Percentiles rank a stretch among this genome's conserved stretches.
Evolutionary conservation across 2,888 invertebrate genomes (phyloP).

Genomic region (Trichopoda pennipes): DNA sequence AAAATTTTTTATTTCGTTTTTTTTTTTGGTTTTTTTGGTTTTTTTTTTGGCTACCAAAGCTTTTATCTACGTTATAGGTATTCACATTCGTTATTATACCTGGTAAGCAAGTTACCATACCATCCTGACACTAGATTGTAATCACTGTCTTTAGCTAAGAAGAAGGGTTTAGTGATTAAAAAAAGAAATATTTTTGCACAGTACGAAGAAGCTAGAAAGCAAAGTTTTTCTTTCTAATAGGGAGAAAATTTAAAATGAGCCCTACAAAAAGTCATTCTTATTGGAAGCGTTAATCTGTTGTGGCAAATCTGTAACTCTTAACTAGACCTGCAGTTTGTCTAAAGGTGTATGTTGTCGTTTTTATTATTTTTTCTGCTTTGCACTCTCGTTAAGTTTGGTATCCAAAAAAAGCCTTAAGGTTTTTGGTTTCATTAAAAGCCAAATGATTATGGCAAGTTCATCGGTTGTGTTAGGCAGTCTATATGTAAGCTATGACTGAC

Average conservation of each 20-base stretch:
- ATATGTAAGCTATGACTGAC: constrained; percentile 60
- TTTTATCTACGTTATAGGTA: constrained; percentile 56
- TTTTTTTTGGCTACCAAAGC: constrained; percentile 22
- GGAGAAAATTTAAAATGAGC: constrained; percentile 56
- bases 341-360: constrained; percentile 51
- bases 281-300: constrained; percentile 65
- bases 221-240: constrained; percentile 36
- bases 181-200: constrained; percentile 3
- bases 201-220: constrained; percentile 25
- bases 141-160: constrained; percentile 59
- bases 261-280: constrained; percentile 59
- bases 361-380: constrained; percentile 35
- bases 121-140: constrained; percentile 66
- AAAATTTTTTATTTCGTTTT: constrained; percentile 33
- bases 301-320: constrained; percentile 68
- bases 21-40: no score
- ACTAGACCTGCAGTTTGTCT: constrained; percentile 63
- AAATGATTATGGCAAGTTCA: constrained; percentile 67
- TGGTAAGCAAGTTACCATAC: constrained; percentile 64
- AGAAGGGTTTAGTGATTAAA: constrained; percentile 57
- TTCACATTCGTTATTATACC: constrained; percentile 64
- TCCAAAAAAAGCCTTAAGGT: constrained; percentile 50
- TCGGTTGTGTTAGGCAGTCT: constrained; percentile 65
- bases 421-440: constrained; percentile 62
- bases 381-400: constrained; percentile 38